Evolutionary conservation across 2,113 vertebrate genomes (phyloP).

Genomic region (Manacus vitellinus): DNA sequence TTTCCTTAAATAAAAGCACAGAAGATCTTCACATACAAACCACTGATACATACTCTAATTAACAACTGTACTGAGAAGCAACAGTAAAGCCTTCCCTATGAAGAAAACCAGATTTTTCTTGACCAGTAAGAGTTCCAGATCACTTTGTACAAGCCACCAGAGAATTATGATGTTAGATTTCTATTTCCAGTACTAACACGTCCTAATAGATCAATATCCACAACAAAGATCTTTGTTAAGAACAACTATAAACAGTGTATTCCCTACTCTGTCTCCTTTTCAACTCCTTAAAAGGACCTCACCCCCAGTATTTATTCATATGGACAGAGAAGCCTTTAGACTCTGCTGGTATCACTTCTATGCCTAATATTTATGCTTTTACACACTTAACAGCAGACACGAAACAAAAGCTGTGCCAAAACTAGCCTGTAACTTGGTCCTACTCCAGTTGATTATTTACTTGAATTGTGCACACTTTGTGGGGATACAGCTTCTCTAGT

Average conservation of each 20-base stretch:
- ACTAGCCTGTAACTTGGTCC: neutral
- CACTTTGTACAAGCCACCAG: neutral
- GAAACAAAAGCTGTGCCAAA: neutral
- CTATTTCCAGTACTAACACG: neutral
- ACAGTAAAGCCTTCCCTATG: neutral
- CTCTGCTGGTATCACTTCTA: neutral
- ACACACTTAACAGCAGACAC: neutral
- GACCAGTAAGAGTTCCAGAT: neutral
- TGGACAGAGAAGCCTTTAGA: neutral
- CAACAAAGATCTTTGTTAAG: neutral
- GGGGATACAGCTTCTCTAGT: neutral
- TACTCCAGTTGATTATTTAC: neutral
- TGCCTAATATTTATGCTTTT: neutral
- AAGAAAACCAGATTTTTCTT: neutral
- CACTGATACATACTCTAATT: neutral
- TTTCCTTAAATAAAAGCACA: neutral
- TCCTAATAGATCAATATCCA: neutral
- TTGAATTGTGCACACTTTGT: neutral
- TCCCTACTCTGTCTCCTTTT: neutral
- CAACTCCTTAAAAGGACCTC: neutral
- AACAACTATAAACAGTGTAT: neutral
- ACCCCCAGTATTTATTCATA: neutral
- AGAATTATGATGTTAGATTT: neutral
- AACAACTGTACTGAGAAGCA: neutral
- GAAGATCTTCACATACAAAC: neutral